phyloP scores from a whole-genome alignment of 2,113 vertebrate genomes.

The Indri indri region DNA sequence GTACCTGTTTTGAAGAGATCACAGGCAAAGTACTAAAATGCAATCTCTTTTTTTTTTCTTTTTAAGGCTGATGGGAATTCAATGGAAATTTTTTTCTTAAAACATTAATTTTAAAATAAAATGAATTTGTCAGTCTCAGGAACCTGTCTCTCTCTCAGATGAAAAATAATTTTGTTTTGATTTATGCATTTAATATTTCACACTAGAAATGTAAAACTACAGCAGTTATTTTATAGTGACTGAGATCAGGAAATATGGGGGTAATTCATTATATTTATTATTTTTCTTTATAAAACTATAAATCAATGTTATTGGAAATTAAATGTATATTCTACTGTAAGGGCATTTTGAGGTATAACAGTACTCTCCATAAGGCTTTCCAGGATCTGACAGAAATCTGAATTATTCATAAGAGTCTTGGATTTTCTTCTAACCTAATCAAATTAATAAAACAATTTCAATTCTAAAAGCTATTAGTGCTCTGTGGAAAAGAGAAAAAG shows the following conservation, averaged over 20 bases:
- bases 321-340: constrained; percentile 85
- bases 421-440: constrained; percentile 82
- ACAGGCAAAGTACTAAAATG: constrained; percentile 64
- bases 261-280: constrained; percentile 96
- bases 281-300: constrained; percentile 94
- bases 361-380: constrained; percentile 89
- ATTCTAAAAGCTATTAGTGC: constrained; percentile 81
- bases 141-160: constrained; percentile 85
- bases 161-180: constrained; percentile 92
- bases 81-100: constrained; percentile 79
- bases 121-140: constrained; percentile 92
- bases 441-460: constrained; percentile 85
- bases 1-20: constrained; percentile 51
- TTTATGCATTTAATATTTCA: constrained; percentile 98
- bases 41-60: constrained; percentile 56
- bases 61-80: constrained; percentile 70
- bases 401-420: constrained; percentile 88
- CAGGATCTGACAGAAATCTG: constrained; percentile 86
- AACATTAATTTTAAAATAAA: constrained; percentile 90
- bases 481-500: constrained; percentile 66
- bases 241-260: constrained; percentile 90
- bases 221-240: constrained; percentile 88
- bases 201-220: constrained; percentile 91
- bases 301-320: constrained; percentile 92
- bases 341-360: constrained; percentile 83